phyloP scores from a whole-genome alignment of 2,797 vertebrate genomes.

The Darevskia mixta region DNA sequence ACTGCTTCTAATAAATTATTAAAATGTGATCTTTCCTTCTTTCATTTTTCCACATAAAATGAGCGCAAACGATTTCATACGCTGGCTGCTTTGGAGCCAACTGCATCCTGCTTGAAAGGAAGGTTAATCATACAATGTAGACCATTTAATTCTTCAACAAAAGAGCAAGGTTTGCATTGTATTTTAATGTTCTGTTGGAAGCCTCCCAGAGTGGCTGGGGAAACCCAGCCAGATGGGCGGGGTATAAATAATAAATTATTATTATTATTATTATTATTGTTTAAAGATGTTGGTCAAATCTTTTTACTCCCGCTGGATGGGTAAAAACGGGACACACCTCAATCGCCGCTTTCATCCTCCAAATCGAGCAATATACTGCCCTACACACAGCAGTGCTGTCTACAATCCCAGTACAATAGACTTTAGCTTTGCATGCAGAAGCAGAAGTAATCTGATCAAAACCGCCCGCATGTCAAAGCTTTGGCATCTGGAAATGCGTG shows the following conservation, averaged over 20 bases:
- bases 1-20: not conserved
- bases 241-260: too few relatives aligned
- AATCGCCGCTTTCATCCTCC: conserved; percentile 1
- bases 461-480: conserved; percentile 50
- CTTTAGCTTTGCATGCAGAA: conserved; percentile 41
- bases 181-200: too few relatives aligned
- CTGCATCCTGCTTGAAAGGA: not conserved
- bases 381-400: conserved; percentile 7
- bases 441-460: conserved; percentile 48
- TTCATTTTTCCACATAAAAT: not conserved
- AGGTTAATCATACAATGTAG: not conserved
- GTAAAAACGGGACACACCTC: not conserved
- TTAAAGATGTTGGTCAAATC: conserved; percentile 22
- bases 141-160: conserved; percentile 30
- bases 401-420: conserved; percentile 33
- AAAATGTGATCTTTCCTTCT: not conserved
- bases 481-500: conserved; percentile 42
- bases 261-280: not conserved
- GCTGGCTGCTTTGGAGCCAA: not conserved
- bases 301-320: not conserved
- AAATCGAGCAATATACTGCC: conserved; percentile 4
- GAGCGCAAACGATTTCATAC: not conserved
- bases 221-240: too few relatives aligned
- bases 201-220: too few relatives aligned
- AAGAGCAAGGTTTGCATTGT: conserved; percentile 16